Conservation (phyloP, 2,888 invertebrate genomes). For the Diarsia mendica region DNA sequence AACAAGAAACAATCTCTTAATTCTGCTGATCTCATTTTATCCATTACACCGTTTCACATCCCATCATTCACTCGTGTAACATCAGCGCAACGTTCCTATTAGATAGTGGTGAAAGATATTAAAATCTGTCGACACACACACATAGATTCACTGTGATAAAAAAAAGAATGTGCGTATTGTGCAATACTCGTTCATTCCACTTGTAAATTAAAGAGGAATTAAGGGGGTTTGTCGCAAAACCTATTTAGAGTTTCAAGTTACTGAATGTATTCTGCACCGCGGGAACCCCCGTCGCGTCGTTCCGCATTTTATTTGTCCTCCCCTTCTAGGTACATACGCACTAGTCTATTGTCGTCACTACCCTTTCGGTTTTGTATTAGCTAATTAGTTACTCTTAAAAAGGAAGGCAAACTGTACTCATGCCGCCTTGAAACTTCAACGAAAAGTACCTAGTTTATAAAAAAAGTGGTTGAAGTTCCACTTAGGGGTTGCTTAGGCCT, state of each 20-base stretch:
- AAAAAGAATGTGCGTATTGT: neutral
- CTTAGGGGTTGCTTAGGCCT: neutral
- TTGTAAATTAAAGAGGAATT: neutral
- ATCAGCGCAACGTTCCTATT: neutral
- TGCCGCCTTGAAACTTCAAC: neutral
- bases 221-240: neutral
- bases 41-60: too few relatives aligned
- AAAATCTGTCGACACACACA: neutral
- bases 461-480: neutral
- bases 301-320: conserved; percentile 62
- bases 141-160: neutral
- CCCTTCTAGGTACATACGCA: conserved; percentile 13
- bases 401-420: conserved; percentile 14
- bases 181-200: neutral
- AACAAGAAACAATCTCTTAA: neutral
- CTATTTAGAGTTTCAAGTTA: neutral
- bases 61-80: neutral
- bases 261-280: neutral
- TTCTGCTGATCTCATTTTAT: too few relatives aligned
- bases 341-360: conserved; percentile 7
- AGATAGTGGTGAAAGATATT: conserved; percentile 21
- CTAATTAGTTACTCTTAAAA: conserved; percentile 43
- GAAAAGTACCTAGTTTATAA: neutral
- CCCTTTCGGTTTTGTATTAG: conserved; percentile 23
- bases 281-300: conserved; percentile 22